Conservation (phyloP, 1,140 invertebrate genomes). For the Colletes gigas region DNA sequence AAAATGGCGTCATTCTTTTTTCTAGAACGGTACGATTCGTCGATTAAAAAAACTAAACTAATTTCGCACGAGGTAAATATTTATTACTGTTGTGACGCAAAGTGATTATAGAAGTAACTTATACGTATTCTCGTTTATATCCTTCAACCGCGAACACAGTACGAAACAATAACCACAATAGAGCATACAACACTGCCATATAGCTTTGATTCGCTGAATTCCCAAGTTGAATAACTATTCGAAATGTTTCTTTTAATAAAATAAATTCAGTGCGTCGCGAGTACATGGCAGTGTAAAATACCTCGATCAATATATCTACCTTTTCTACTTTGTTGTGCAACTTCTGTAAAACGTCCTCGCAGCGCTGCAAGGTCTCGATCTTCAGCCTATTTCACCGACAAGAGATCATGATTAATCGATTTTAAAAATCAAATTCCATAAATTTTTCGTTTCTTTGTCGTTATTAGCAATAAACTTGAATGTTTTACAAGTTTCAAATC, state of each 20-base stretch:
- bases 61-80: background rate
- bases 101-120: background rate
- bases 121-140: slow-evolving; percentile 27
- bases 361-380: slow-evolving; percentile 84
- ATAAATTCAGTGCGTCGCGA: background rate
- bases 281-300: background rate
- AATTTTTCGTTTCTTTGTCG: too few relatives aligned
- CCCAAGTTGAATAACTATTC: background rate
- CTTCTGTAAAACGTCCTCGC: slow-evolving; percentile 85
- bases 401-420: slow-evolving; percentile 32
- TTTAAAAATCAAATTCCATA: too few relatives aligned
- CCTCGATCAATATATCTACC: slow-evolving; percentile 72
- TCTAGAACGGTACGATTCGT: background rate
- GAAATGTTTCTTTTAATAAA: too few relatives aligned
- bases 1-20: background rate
- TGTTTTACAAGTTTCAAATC: too few relatives aligned
- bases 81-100: background rate
- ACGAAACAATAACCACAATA: background rate
- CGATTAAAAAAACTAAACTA: too few relatives aligned
- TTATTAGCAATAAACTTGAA: too few relatives aligned
- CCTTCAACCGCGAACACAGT: slow-evolving; percentile 11
- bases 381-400: slow-evolving; percentile 81
- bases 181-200: background rate
- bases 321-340: slow-evolving; percentile 84
- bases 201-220: slow-evolving; percentile 11